Percentiles rank a stretch among this genome's conserved stretches.
Conservation (phyloP, 2,888 invertebrate genomes). For the Lasius platythorax region DNA sequence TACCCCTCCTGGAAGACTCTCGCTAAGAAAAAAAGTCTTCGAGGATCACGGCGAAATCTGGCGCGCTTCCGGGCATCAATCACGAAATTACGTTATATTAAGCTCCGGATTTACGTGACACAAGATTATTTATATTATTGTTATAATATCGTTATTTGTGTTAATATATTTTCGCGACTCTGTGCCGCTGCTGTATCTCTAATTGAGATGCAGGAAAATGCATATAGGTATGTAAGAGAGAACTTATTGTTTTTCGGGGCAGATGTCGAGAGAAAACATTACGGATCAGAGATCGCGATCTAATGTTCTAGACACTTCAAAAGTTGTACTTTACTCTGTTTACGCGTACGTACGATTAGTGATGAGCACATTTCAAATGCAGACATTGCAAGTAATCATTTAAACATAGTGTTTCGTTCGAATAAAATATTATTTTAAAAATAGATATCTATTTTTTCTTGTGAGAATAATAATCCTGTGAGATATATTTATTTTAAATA, state of each 20-base stretch:
- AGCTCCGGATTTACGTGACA: background rate
- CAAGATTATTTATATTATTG: background rate
- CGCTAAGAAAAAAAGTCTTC: background rate
- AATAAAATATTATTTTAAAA: background rate
- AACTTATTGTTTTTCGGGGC: background rate
- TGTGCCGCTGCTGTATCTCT: background rate
- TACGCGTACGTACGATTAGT: background rate
- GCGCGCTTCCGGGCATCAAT: background rate
- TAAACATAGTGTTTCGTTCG: background rate
- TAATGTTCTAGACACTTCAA: background rate
- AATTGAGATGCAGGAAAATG: background rate
- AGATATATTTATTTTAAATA: background rate
- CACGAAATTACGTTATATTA: background rate
- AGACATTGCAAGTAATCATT: background rate
- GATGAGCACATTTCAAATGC: background rate
- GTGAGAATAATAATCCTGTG: background rate
- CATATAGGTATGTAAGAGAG: background rate
- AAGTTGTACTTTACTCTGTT: background rate
- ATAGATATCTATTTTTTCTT: background rate
- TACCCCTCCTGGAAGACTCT: background rate
- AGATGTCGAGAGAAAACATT: background rate
- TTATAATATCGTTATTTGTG: background rate
- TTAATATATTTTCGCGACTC: background rate
- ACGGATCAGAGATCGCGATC: background rate
- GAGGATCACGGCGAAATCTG: background rate